Percentiles rank a stretch among this genome's conserved stretches.
These are phyloP conservation scores for Falcaria lacertinaria DNA, from an alignment of 2,888 invertebrate genomes.

Conservation along the genomic window DNA sequence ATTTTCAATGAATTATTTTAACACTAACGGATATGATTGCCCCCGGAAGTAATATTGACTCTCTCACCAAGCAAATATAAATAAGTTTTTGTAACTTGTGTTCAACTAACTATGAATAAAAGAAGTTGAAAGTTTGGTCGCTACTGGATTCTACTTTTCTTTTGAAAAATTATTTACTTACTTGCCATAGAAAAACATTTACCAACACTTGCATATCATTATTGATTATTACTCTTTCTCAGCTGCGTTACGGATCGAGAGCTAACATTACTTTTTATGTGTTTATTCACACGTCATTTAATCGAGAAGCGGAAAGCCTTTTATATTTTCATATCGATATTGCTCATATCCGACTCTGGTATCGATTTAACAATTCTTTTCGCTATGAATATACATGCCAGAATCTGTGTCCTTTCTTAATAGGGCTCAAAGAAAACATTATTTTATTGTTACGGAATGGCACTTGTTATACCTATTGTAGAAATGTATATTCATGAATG, in stretches of 20 bases:
- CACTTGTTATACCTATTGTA: too few relatives aligned
- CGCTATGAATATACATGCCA: background rate
- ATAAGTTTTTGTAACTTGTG: slow-evolving; percentile 39
- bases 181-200: slow-evolving; percentile 21
- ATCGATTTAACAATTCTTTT: background rate
- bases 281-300: slow-evolving; percentile 1
- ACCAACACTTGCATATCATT: slow-evolving; percentile 7
- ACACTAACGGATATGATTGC: slow-evolving; percentile 34
- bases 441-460: too few relatives aligned
- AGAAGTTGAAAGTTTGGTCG: slow-evolving; percentile 21
- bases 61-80: slow-evolving; percentile 33
- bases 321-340: background rate
- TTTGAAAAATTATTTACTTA: slow-evolving; percentile 26
- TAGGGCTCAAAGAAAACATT: too few relatives aligned
- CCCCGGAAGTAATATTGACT: slow-evolving; percentile 27
- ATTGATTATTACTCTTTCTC: slow-evolving; percentile 4
- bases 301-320: background rate
- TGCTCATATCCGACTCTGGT: background rate
- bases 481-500: too few relatives aligned
- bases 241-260: slow-evolving; percentile 1
- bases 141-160: slow-evolving; percentile 11
- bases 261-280: slow-evolving; percentile 3
- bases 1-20: slow-evolving; percentile 10
- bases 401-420: background rate
- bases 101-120: slow-evolving; percentile 35